Percentiles rank a stretch among this genome's conserved stretches.
Evolutionary conservation across 2,888 invertebrate species (phyloP).

Genomic region (Tipula helvola): DNA sequence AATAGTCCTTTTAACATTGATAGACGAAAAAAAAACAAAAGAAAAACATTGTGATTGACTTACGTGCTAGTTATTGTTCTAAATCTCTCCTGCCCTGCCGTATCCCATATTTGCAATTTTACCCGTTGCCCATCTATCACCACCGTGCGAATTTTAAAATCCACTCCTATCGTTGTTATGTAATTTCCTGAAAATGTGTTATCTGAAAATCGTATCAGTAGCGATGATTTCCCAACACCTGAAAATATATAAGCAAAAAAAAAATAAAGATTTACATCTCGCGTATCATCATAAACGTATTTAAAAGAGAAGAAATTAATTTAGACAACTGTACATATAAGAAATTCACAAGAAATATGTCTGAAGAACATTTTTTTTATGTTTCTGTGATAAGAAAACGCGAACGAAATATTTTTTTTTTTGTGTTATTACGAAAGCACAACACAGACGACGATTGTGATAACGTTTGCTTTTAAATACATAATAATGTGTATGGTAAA

Average conservation of each 20-base stretch:
- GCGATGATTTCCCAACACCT: constrained; percentile 98
- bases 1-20: neutral
- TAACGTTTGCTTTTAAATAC: neutral
- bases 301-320: neutral
- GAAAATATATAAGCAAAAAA: constrained; percentile 23
- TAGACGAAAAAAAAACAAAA: too few species aligned
- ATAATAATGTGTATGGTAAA: neutral
- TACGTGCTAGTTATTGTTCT: constrained; percentile 97
- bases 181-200: constrained; percentile 96
- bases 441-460: neutral
- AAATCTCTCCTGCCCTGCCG: constrained; percentile 94
- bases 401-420: neutral
- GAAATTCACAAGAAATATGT: neutral
- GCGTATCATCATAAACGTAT: too few species aligned
- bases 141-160: constrained; percentile 98
- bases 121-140: constrained; percentile 81
- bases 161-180: constrained; percentile 98
- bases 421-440: neutral
- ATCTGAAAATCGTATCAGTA: constrained; percentile 92
- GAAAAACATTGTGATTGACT: constrained; percentile 19
- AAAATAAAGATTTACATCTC: neutral
- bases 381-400: neutral
- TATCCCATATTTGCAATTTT: constrained; percentile 97
- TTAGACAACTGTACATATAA: neutral
- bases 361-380: neutral